Percentiles rank a stretch among this genome's conserved stretches.
Conservation (phyloP, 2,888 invertebrate species). For the Temnothorax rugatulus region DNA sequence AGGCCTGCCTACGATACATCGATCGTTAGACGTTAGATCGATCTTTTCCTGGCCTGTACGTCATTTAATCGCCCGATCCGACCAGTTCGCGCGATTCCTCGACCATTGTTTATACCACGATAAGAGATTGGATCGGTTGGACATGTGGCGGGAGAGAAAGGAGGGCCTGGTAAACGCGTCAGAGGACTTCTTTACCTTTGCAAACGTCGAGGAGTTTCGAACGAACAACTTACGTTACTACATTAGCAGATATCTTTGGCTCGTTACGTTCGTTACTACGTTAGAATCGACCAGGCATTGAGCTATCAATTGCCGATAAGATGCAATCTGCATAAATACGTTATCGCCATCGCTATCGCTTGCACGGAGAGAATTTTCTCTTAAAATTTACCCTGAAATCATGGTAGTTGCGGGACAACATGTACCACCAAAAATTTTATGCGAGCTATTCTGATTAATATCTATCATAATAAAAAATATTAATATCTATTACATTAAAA, state of each 20-base stretch:
- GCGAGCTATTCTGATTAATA: too few species aligned
- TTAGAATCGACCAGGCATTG: neutral
- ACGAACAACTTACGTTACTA: neutral
- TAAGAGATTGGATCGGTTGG: neutral
- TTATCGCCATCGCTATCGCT: neutral
- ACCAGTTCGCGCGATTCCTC: slow-evolving; percentile 52
- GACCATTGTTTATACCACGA: slow-evolving; percentile 23
- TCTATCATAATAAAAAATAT: too few species aligned
- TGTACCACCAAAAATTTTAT: too few species aligned
- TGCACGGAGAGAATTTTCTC: too few species aligned
- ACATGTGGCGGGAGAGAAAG: neutral
- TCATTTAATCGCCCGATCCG: slow-evolving; percentile 50
- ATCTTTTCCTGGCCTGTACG: slow-evolving; percentile 55
- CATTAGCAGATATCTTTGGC: neutral
- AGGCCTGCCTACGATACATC: slow-evolving; percentile 64
- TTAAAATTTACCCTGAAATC: too few species aligned
- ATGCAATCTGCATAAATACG: neutral
- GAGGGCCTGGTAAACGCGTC: neutral
- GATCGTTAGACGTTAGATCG: slow-evolving; percentile 57
- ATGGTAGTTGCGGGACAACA: too few species aligned
- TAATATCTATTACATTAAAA: too few species aligned
- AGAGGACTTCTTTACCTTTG: neutral
- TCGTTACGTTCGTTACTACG: neutral
- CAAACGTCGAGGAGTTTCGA: neutral
- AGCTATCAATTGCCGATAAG: neutral